Evolutionary conservation across 1,140 invertebrate species (phyloP).

Genomic region (Macrostomum lignano): DNA sequence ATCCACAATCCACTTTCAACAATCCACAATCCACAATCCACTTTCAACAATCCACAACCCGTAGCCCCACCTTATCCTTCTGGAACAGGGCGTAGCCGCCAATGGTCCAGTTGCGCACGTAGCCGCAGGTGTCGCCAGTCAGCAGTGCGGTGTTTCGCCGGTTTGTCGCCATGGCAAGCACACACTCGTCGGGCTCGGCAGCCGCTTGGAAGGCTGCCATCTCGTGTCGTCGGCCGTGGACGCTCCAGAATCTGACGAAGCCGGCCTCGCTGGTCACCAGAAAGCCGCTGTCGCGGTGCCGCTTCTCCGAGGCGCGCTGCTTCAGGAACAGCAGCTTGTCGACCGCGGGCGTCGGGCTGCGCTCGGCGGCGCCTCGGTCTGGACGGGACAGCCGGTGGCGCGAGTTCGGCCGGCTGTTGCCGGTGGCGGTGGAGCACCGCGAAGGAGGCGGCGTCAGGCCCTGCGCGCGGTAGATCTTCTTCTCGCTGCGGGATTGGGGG

Average conservation of each 20-base stretch:
- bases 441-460: conserved; percentile 1
- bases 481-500: no score
- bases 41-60: no score
- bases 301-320: conserved; percentile 10
- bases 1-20: no score
- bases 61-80: no score
- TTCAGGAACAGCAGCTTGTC: conserved; percentile 22
- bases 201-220: conserved; percentile 20
- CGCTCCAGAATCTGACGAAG: conserved; percentile 18
- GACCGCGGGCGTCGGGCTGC: conserved; percentile 17
- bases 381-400: no score
- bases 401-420: conserved; percentile 15
- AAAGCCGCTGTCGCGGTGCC: conserved; percentile 15
- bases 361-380: no score
- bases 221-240: conserved; percentile 14
- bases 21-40: no score
- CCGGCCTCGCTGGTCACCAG: conserved; percentile 22
- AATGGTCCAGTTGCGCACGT: conserved; percentile 19
- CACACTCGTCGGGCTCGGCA: conserved; percentile 15
- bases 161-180: conserved; percentile 17
- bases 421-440: conserved; percentile 1
- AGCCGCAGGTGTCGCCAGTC: conserved; percentile 21
- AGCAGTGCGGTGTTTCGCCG: conserved; percentile 14
- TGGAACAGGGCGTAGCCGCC: no score
- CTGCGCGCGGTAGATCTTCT: no score